Evolutionary conservation across 1,140 invertebrate genomes (phyloP), one percentile per base, ranked within the genome.

Genomic region (Bicyclus anynana): DNA sequence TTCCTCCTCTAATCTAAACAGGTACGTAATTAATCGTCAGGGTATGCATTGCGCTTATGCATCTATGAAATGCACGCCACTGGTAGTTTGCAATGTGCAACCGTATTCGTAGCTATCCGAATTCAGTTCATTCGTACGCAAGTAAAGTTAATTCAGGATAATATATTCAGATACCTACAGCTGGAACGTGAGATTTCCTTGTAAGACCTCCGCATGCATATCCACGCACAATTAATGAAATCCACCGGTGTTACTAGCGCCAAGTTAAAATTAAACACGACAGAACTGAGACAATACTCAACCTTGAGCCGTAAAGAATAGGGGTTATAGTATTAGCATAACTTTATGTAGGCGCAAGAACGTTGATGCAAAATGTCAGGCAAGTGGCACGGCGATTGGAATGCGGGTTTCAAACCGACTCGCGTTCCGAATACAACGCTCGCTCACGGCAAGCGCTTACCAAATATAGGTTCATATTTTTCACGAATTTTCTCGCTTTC

Each of bases 341-440:
- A 60, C 59, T 68, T 50, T 67, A 68, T 68, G 65, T 70, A 70
- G 65, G 65, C 58, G 59, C 59, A 62, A 74, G 53, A 72, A 64
- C 65, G 63, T 66, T 67, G 76, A 77, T 76, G 77, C 77, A 77
- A 78, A n/a, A 80, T 82, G 73, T 78, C 71, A 74, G 65, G 63
- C 74, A 74, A 78, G 71, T 80, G 68, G 77, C 65, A 74, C 75
- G 67, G 50, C 62, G 52, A 74, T 74, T 53, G 77, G 77, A 80
- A 80, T 80, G 77, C 73, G 69, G 69, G 71, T 70, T 76, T 71
- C 67, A 69, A 78, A 74, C 61, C 63, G 69, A 64, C 64, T 62
- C 68, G 57, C 64, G 77, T 77, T 71, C 69, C 69, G 69, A 80
- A 80, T 77, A 76, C 72, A 56, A 55, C 54, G 51, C 33, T 48